These are phyloP conservation scores for Casuarius casuarius DNA, from an alignment of 2,113 vertebrate species.

Conservation along the genomic window DNA sequence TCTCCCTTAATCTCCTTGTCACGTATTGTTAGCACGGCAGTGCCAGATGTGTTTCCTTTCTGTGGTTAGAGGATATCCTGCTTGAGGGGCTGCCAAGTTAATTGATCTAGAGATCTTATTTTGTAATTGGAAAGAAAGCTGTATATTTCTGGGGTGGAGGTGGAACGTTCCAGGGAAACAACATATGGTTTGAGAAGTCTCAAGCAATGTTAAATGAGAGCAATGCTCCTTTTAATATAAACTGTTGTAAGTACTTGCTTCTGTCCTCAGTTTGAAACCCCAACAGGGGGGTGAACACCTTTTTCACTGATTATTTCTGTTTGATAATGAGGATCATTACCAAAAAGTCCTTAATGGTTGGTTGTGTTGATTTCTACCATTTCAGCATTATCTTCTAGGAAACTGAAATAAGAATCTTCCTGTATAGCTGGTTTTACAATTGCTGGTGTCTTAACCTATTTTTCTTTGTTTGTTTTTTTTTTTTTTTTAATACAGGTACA, in stretches of 20 bases:
- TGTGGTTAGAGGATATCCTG: slow-evolving; percentile 55
- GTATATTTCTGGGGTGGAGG: not conserved
- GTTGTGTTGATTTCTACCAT: slow-evolving; percentile 3
- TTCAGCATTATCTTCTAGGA: not conserved
- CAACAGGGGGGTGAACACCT: not conserved
- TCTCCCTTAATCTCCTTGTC: slow-evolving; percentile 32
- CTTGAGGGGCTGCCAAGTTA: slow-evolving; percentile 12
- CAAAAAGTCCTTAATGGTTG: not conserved
- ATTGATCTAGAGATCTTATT: slow-evolving; percentile 11
- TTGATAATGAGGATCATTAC: not conserved
- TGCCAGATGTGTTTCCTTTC: slow-evolving; percentile 61
- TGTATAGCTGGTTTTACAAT: not conserved
- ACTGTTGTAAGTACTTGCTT: not conserved
- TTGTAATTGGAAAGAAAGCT: not conserved
- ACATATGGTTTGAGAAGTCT: not conserved
- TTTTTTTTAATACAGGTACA: slow-evolving; percentile 83
- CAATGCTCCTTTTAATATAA: not conserved
- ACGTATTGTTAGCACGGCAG: not conserved
- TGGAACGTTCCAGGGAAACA: not conserved
- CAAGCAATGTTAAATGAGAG: not conserved
- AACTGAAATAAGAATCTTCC: not conserved
- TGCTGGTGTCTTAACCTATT: not conserved
- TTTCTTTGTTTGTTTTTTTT: too few species aligned
- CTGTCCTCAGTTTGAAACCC: not conserved
- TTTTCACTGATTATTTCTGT: not conserved